phyloP scores from a whole-genome alignment of 2,888 invertebrate genomes.

The Agrochola circellaris region DNA sequence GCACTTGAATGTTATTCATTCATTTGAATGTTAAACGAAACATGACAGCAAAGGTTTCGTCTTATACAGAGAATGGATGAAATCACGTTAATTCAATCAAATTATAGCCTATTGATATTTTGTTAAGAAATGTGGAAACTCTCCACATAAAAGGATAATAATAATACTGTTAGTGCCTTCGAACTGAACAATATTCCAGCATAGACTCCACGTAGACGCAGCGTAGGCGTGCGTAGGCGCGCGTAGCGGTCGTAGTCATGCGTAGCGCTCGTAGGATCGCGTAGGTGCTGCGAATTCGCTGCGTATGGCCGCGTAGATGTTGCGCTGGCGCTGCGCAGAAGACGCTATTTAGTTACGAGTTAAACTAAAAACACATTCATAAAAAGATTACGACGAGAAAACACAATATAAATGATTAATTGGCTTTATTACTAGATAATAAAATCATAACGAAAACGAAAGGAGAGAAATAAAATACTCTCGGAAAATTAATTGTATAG shows the following conservation, averaged over 20 bases:
- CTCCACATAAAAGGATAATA: neutral
- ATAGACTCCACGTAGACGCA: slow-evolving; percentile 17
- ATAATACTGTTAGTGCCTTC: neutral
- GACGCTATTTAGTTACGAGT: neutral
- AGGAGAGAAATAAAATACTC: neutral
- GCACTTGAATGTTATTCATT: neutral
- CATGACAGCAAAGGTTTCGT: neutral
- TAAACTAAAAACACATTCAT: neutral
- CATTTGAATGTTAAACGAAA: slow-evolving; percentile 11
- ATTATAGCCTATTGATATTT: neutral
- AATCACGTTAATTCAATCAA: neutral
- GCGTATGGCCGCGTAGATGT: neutral
- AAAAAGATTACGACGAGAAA: neutral
- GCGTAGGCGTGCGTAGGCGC: neutral
- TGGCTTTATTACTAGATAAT: neutral
- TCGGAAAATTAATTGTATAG: neutral
- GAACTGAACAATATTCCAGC: neutral
- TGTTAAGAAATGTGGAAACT: slow-evolving; percentile 11
- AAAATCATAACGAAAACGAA: neutral
- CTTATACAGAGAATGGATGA: neutral
- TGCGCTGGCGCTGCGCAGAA: neutral
- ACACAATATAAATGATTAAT: neutral
- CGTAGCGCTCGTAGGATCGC: neutral
- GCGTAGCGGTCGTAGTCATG: slow-evolving; percentile 3
- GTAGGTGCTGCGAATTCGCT: slow-evolving; percentile 10